Evolutionary conservation across 2,888 invertebrate species (phyloP).

Genomic region (Phaonia tiefii): DNA sequence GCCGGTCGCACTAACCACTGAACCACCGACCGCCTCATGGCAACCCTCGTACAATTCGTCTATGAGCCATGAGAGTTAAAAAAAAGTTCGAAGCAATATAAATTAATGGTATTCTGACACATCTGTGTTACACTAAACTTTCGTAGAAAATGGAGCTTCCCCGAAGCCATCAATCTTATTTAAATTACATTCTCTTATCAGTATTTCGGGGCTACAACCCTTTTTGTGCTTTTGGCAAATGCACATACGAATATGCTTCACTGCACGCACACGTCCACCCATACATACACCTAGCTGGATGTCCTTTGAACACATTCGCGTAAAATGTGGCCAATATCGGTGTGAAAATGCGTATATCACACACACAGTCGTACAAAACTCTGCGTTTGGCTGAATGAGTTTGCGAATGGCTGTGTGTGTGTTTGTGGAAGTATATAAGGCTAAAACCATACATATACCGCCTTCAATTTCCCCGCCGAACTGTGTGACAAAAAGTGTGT

Average conservation of each 20-base stretch:
- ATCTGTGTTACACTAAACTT: constrained; percentile 49
- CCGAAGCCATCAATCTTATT: constrained; percentile 61
- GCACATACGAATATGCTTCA: neutral
- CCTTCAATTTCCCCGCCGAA: constrained; percentile 60
- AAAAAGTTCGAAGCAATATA: constrained; percentile 52
- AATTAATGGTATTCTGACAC: constrained; percentile 61
- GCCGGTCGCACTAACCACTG: too few species aligned
- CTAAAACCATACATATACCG: constrained; percentile 22
- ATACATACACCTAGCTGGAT: neutral
- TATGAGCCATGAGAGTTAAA: too few species aligned
- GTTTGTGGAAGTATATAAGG: constrained; percentile 34
- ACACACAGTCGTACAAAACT: constrained; percentile 3
- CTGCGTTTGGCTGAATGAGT: constrained; percentile 28
- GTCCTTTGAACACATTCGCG: neutral
- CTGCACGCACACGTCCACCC: neutral
- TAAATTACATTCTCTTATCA: constrained; percentile 48
- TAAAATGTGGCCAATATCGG: constrained; percentile 54
- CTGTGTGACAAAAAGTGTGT: constrained; percentile 8
- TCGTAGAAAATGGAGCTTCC: constrained; percentile 42
- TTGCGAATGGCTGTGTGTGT: constrained; percentile 22
- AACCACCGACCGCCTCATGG: too few species aligned
- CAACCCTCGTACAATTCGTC: too few species aligned
- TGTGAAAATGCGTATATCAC: constrained; percentile 59
- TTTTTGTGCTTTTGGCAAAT: constrained; percentile 44
- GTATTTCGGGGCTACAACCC: constrained; percentile 53